Conservation (phyloP, 2,797 vertebrate species). For the Urophycis tenuis region DNA sequence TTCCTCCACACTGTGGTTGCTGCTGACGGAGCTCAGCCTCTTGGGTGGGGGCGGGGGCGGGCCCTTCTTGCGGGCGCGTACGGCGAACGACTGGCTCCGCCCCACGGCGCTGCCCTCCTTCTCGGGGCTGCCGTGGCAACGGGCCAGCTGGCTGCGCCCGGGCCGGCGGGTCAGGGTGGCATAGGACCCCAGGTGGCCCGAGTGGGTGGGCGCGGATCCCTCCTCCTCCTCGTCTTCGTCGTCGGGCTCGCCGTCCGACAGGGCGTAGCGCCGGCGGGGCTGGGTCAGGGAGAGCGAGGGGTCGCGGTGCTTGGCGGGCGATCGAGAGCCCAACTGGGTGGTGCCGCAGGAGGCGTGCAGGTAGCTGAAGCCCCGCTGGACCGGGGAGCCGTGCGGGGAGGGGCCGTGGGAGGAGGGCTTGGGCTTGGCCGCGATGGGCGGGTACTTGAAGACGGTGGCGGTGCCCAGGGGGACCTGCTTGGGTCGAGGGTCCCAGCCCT, state of each 20-base stretch:
- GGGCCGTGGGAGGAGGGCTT: conserved; percentile 36
- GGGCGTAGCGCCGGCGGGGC: conserved; percentile 73
- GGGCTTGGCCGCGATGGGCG: conserved; percentile 43
- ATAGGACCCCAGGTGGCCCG: conserved; percentile 52
- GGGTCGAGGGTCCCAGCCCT: conserved; percentile 65
- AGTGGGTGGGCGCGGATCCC: rapidly evolving
- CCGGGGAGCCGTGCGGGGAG: conserved; percentile 53
- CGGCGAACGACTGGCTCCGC: conserved; percentile 87
- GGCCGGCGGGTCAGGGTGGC: conserved; percentile 84
- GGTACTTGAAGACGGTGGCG: conserved; percentile 52
- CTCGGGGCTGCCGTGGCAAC: no score
- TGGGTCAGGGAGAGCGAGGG: conserved; percentile 34
- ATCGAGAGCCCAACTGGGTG: neutral
- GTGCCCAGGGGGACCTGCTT: conserved; percentile 69
- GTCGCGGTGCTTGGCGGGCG: neutral
- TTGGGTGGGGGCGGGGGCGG: conserved; percentile 86
- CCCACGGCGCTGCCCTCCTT: conserved; percentile 45
- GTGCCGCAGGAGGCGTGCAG: conserved; percentile 63
- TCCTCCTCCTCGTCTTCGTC: conserved; percentile 60
- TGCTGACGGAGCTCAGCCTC: conserved; percentile 83
- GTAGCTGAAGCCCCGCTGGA: conserved; percentile 73
- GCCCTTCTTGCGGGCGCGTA: conserved; percentile 83
- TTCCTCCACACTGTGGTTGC: no score
- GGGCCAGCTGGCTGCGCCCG: conserved; percentile 68
- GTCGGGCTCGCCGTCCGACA: conserved; percentile 80